Conservation (phyloP, 2,113 vertebrate genomes). For the mouse (Mus musculus) region GRCm39 chrY:1951501-1952000, state of each 20-base stretch:
- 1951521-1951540: not conserved
- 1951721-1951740: conserved; percentile 97
- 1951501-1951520: not conserved
- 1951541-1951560: not conserved
- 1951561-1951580: not conserved
- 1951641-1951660: conserved; percentile 59
- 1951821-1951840: not conserved
- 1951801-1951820: not conserved
- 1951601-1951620: not conserved
- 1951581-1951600: not conserved
- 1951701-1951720: conserved; percentile 97
- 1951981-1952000: too few species aligned
- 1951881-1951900: too few species aligned
- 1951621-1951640: not conserved
- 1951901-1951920: too few species aligned
- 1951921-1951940: too few species aligned
- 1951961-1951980: too few species aligned
- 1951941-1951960: too few species aligned
- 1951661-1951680: conserved; percentile 93
- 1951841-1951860: too few species aligned
- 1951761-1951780: conserved; percentile 97
- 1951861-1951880: too few species aligned
- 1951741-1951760: conserved; percentile 96
- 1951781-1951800: conserved; percentile 86
- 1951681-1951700: conserved; percentile 99